Evolutionary conservation across 2,888 invertebrate species (phyloP).

Genomic region (Epiblema foenella): DNA sequence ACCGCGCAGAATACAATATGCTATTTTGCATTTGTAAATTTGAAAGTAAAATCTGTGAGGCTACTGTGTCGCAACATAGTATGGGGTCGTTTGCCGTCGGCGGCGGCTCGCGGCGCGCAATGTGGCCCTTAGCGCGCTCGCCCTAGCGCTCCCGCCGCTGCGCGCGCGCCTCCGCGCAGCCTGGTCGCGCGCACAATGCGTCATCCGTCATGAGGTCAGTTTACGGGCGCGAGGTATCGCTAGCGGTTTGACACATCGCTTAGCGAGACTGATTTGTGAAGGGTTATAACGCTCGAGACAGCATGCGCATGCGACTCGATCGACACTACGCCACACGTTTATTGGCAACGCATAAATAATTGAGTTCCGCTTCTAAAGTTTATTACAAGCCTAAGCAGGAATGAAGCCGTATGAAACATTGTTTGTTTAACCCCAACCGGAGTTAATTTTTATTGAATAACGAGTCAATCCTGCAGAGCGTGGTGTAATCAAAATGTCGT

Average conservation of each 20-base stretch:
- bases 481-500: constrained; percentile 38
- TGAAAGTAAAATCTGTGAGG: constrained; percentile 75
- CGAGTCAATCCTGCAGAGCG: constrained; percentile 25
- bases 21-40: constrained; percentile 78
- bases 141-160: constrained; percentile 48
- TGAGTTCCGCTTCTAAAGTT: constrained; percentile 20
- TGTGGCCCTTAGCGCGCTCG: constrained; percentile 50
- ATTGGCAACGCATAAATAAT: constrained; percentile 44
- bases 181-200: constrained; percentile 68
- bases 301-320: constrained; percentile 53
- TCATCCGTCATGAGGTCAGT: constrained; percentile 75
- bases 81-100: constrained; percentile 45
- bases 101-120: constrained; percentile 29
- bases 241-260: constrained; percentile 75
- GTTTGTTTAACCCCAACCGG: constrained; percentile 21
- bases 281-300: constrained; percentile 62
- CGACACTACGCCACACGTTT: constrained; percentile 48
- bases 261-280: constrained; percentile 76
- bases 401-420: constrained; percentile 8
- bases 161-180: constrained; percentile 46
- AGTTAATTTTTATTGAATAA: constrained; percentile 40
- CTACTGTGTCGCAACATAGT: constrained; percentile 81
- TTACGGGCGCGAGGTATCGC: constrained; percentile 78
- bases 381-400: constrained; percentile 3
- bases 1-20: constrained; percentile 75